Evolutionary conservation across 1,140 invertebrate genomes (phyloP).

Genomic region (Pogonomyrmex barbatus): DNA sequence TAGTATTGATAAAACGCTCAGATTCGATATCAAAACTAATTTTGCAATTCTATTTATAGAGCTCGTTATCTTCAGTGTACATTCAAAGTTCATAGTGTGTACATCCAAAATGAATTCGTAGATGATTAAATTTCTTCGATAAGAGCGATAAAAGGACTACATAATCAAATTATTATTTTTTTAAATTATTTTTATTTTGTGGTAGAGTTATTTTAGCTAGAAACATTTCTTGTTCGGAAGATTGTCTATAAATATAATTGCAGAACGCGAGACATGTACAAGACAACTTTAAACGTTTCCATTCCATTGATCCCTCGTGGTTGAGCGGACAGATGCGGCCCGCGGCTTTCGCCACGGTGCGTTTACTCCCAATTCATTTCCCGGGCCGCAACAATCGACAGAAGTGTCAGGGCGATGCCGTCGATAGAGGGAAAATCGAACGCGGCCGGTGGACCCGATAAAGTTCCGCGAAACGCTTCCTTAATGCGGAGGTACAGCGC

Average conservation of each 20-base stretch:
- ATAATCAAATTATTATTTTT: background rate
- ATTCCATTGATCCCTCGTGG: slow-evolving; percentile 43
- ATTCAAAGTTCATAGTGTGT: background rate
- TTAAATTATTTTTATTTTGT: background rate
- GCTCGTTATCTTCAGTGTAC: background rate
- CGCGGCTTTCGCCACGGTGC: slow-evolving; percentile 37
- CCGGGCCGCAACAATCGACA: slow-evolving; percentile 66
- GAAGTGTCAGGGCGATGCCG: slow-evolving; percentile 55
- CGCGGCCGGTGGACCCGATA: slow-evolving; percentile 57
- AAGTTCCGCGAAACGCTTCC: slow-evolving; percentile 74
- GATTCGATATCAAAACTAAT: background rate
- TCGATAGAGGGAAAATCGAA: slow-evolving; percentile 66
- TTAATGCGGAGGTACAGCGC: slow-evolving; percentile 76
- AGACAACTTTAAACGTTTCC: slow-evolving; percentile 37
- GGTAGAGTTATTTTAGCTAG: background rate
- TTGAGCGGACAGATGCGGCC: slow-evolving; percentile 39
- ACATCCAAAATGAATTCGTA: background rate
- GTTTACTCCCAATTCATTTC: slow-evolving; percentile 70
- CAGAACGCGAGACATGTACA: background rate
- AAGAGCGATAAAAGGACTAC: background rate
- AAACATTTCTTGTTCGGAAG: background rate
- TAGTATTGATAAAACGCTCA: background rate
- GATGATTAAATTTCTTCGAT: background rate
- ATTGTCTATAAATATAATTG: background rate
- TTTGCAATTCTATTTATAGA: background rate